A percentile compares a stretch with the other conserved stretches of the same genome.
phyloP scores from a whole-genome alignment of 2,797 vertebrate species.

The Gobio occitaniae region DNA sequence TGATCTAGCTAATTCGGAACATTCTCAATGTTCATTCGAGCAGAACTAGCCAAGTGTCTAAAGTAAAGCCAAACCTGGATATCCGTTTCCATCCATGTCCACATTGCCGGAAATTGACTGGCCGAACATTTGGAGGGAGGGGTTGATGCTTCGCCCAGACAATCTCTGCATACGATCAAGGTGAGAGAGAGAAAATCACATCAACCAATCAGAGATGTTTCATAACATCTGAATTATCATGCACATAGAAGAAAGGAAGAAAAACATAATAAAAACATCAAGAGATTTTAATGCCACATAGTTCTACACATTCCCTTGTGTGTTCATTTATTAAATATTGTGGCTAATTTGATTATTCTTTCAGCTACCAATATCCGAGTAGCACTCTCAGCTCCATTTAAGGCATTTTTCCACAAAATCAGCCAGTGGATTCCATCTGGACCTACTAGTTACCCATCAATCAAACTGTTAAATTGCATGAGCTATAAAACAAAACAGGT shows the following conservation, averaged over 20 bases:
- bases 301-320: neutral
- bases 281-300: neutral
- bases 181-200: constrained; percentile 54
- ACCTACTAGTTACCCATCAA: neutral
- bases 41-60: constrained; percentile 22
- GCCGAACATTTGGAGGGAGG: constrained; percentile 93
- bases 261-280: neutral
- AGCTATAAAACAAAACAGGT: neutral
- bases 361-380: neutral
- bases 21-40: constrained; percentile 6
- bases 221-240: neutral
- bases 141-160: constrained; percentile 84
- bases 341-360: neutral
- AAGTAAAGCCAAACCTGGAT: constrained; percentile 83
- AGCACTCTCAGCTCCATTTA: constrained; percentile 10
- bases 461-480: neutral
- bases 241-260: neutral
- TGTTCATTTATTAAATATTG: constrained; percentile 18
- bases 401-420: neutral
- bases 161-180: constrained; percentile 84
- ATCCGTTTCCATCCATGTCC: constrained; percentile 97
- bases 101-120: constrained; percentile 95
- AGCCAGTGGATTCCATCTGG: neutral
- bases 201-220: constrained; percentile 29
- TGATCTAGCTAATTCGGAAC: constrained; percentile 38